Base-by-base conservation (phyloP, 2,797 vertebrate species). In the Mus caroli region DNA sequence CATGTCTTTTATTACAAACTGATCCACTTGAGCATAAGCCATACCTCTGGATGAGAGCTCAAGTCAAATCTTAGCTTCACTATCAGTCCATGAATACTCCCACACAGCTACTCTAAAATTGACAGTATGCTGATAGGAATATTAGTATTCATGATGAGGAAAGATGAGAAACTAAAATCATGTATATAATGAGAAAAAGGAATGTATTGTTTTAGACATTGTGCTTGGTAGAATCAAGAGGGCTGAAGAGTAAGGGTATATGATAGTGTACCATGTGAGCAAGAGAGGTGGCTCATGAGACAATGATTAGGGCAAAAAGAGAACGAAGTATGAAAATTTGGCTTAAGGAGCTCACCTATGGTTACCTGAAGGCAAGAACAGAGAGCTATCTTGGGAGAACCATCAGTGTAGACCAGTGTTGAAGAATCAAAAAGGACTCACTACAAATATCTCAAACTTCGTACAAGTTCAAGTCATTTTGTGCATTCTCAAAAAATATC, bases 221-320 rank as follows among this genome's bases (percentile, higher is more conserved):
- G 87, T 54, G 4, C 15, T 84, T 3, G 34, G 9, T 50, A 14
- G 10, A 15, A 26, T 76, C 75, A 90, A 73, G 1, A 88, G 83
- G 19, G 24, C 88, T 52, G 56, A 77, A 50, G 37, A 82, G 20
- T 67, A 94, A 58, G 37, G 90, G 46, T 93, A 83, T 6, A 94
- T 24, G 11, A 10, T 64, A 71, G 24, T 28, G 2, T 12, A 11
- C 1, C 26, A 2, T 90, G 17, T 22, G 46, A 87, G 40, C 52
- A 71, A 85, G 46, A 87, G 37, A 90, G 43, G 34, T 62, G 31
- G 24, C 67, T 90, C 1, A 12, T 4, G 77, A 46, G 28, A 15
- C 9, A 34, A 12, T 1, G 20, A 22, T 75, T 15, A 62, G 62
- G 60, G 31, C 8, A 91, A 77, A 31, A 0, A 19, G 22, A 93